phyloP scores from a whole-genome alignment of 2,888 invertebrate genomes.

The Sipha maydis region DNA sequence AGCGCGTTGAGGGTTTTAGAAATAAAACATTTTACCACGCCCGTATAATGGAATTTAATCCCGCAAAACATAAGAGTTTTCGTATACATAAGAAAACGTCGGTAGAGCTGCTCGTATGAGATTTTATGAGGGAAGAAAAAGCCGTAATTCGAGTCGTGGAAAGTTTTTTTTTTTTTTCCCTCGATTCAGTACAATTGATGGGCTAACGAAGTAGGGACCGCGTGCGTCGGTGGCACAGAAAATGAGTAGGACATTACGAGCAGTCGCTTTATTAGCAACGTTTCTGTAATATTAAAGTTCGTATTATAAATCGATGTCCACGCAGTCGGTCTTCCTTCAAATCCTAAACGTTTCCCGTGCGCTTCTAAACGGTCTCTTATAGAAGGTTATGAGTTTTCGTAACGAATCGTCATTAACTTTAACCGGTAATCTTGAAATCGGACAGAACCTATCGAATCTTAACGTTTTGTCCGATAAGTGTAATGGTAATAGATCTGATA shows the following conservation, averaged over 20 bases:
- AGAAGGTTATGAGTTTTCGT: too few species aligned
- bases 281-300: slow-evolving; percentile 31
- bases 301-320: neutral
- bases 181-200: slow-evolving; percentile 41
- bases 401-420: too few species aligned
- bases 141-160: neutral
- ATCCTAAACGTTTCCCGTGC: slow-evolving; percentile 4
- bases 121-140: slow-evolving; percentile 9
- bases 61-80: neutral
- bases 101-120: neutral
- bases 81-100: neutral
- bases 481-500: too few species aligned
- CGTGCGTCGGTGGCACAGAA: neutral
- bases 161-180: neutral
- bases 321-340: neutral
- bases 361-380: neutral
- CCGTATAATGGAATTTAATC: slow-evolving; percentile 3
- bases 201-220: slow-evolving; percentile 26
- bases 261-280: slow-evolving; percentile 10
- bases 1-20: neutral
- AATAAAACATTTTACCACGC: neutral
- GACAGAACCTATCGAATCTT: too few species aligned
- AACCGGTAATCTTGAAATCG: too few species aligned
- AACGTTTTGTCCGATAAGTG: too few species aligned
- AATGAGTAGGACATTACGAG: slow-evolving; percentile 15